These are phyloP conservation scores for Drosophila malerkotliana DNA, from an alignment of 1,140 invertebrate genomes.

Conservation along the genomic window DNA sequence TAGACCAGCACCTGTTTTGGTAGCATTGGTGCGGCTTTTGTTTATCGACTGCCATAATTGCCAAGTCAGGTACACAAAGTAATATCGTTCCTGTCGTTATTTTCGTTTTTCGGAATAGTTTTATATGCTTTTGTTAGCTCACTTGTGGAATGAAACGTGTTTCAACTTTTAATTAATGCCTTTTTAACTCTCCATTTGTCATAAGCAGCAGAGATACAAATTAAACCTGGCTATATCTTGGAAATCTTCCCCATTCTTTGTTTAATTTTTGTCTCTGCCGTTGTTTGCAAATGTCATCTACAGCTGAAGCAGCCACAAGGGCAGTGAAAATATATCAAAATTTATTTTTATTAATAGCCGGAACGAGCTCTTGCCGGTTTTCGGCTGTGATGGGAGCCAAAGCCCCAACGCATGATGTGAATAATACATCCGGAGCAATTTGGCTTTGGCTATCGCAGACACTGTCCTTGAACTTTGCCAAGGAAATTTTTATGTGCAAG, in stretches of 20 bases:
- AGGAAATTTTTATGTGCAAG: conserved; percentile 22
- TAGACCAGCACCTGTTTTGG: not conserved
- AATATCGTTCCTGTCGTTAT: conserved; percentile 23
- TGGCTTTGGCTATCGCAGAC: conserved; percentile 11
- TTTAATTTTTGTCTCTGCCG: conserved; percentile 16
- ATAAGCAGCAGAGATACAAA: conserved; percentile 13
- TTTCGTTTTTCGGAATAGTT: conserved; percentile 31
- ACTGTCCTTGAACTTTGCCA: conserved; percentile 64
- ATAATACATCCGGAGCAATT: conserved; percentile 55
- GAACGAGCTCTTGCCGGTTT: conserved; percentile 39
- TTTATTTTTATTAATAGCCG: conserved; percentile 66
- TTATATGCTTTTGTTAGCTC: conserved; percentile 3
- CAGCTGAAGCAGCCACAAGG: conserved; percentile 26
- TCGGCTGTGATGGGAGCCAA: conserved; percentile 38
- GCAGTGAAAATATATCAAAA: conserved; percentile 57
- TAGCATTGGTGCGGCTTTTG: conserved; percentile 16
- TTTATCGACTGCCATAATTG: conserved; percentile 20
- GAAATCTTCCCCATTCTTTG: conserved; percentile 14
- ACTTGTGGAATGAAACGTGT: conserved; percentile 43
- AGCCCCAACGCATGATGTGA: conserved; percentile 45
- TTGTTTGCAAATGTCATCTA: conserved; percentile 52
- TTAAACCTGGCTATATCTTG: conserved; percentile 11
- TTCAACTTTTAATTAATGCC: conserved; percentile 41
- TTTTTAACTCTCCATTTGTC: conserved; percentile 6
- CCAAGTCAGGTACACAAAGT: conserved; percentile 22